phyloP scores from a whole-genome alignment of 2,888 invertebrate genomes.

The Thymelicus sylvestris region DNA sequence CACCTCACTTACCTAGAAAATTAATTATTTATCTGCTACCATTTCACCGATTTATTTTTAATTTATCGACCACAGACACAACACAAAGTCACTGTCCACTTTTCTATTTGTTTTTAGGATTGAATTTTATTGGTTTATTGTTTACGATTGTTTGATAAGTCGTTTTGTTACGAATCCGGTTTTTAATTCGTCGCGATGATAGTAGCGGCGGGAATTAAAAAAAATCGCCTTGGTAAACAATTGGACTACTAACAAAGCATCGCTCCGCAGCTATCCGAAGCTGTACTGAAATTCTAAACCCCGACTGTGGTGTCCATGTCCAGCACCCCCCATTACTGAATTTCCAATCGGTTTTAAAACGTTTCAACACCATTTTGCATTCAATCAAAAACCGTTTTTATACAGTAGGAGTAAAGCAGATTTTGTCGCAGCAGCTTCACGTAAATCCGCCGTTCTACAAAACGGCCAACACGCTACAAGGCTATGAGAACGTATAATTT shows the following conservation, averaged over 20 bases:
- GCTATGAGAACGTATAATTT: conserved; percentile 85
- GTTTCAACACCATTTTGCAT: conserved; percentile 42
- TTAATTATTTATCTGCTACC: conserved; percentile 49
- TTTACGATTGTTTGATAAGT: conserved; percentile 35
- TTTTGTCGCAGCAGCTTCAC: conserved; percentile 44
- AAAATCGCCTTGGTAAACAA: conserved; percentile 78
- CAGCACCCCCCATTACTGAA: conserved; percentile 83
- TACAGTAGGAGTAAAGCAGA: neutral
- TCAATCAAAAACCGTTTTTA: conserved; percentile 44
- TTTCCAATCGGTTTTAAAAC: conserved; percentile 64
- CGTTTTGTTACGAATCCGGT: conserved; percentile 48
- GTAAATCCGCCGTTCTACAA: conserved; percentile 51
- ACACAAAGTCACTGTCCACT: conserved; percentile 48
- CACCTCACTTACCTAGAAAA: conserved; percentile 78
- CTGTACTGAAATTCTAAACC: conserved; percentile 85
- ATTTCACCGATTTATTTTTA: conserved; percentile 47
- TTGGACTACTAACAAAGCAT: conserved; percentile 79
- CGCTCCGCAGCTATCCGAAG: conserved; percentile 83
- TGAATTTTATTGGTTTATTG: conserved; percentile 36
- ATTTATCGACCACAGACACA: conserved; percentile 48
- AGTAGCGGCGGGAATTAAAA: conserved; percentile 60
- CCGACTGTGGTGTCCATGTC: conserved; percentile 82
- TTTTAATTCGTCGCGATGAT: conserved; percentile 48
- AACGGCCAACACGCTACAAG: conserved; percentile 65
- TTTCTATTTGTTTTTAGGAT: conserved; percentile 35